Base-by-base conservation (phyloP, 1,140 invertebrate species). In the Apis dorsata region DNA sequence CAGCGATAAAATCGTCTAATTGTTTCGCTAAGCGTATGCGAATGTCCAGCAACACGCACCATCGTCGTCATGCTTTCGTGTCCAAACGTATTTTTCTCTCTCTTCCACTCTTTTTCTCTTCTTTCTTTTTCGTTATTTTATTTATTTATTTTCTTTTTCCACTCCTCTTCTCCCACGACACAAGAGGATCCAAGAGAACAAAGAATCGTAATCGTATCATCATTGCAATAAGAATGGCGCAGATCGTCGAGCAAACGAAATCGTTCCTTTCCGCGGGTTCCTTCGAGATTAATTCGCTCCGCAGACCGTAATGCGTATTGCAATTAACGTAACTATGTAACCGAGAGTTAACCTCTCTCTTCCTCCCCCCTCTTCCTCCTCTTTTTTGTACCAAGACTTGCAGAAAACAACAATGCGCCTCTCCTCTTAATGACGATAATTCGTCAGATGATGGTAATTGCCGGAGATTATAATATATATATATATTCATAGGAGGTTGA, bases 1-100 rank as follows among this genome's bases (percentile, higher is more conserved):
- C 85, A 86, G 89, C 91, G 93, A 94, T 94, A 94, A 94, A 93
- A 94, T 94, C 93, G 92, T 90, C 91, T 93, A 94, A 94, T 94
- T 94, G 93, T 94, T 93, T 93, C 90, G 91, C 92, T 93, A 93
- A 93, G 92, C 92, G 93, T 93, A 93, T 92, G 93, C 91, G 93
- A 93, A 90, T 93, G 90, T 92, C 91, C 92, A 90, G 90, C 88
- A 85, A 9, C 59, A 12, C 44, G 44, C 12, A 21, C 49, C 49
- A 71, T 65, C 71, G 53, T 59, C 13, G 17, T 24, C 24, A 24
- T 24, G 24, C 24, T 88, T 84, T 79, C 86, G 82, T 85, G 86
- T 81, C 60, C 51, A 62, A 34, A 49, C 72, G 72, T 74, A 62
- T 73, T 73, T n/a, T 49, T 75, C 65, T n/a, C 79, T 53, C 49